Evolutionary conservation across 2,797 vertebrate genomes (phyloP), one percentile per base, ranked within the genome.

Genomic region (Danio aesculapii): DNA sequence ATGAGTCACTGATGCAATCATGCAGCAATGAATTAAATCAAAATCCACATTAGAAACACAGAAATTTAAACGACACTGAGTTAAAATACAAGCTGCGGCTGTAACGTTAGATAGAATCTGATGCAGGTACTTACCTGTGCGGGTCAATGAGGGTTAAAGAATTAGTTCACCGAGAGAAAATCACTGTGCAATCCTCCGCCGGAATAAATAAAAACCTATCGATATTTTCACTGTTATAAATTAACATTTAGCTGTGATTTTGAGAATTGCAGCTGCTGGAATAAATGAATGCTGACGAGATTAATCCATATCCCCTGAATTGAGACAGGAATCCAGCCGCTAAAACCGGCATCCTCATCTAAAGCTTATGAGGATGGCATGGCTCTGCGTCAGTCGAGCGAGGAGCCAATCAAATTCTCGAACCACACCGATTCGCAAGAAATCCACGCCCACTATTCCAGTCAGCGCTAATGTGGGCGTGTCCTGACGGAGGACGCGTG

Each of bases 341-440:
- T n/a, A 30, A 53, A 75, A 19, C 81, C 53, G n/a, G 59, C 68
- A 75, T 75, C 81, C 19, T 79, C 66, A 47, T 6, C 82, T 77
- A 55, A 21, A 6, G 17, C 55, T 17, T 85, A 89, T 92, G 88
- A 91, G 90, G 84, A 92, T 93, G 87, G 91, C 82, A 89, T 84
- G 92, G 88, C 86, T 17, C 68, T 81, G 53, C 91, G 90, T 95
- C 92, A 88, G 55, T 72, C 84, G 84, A 89, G 73, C 6, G 69
- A 6, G 46, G 72, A 89, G 86, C 94, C 93, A 94, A 95, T 95
- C 86, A 87, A 21, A 41, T 64, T 14, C 16, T 30, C 58, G 82
- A 46, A 79, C 47, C 75, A 79, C 6, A 68, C 64, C 13, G 10
- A 21, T 43, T n/a, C 57, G 46, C 17, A 4, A 6, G 6, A 44